Conservation (phyloP, 2,797 vertebrate genomes). For the Takifugu ocellatus region DNA sequence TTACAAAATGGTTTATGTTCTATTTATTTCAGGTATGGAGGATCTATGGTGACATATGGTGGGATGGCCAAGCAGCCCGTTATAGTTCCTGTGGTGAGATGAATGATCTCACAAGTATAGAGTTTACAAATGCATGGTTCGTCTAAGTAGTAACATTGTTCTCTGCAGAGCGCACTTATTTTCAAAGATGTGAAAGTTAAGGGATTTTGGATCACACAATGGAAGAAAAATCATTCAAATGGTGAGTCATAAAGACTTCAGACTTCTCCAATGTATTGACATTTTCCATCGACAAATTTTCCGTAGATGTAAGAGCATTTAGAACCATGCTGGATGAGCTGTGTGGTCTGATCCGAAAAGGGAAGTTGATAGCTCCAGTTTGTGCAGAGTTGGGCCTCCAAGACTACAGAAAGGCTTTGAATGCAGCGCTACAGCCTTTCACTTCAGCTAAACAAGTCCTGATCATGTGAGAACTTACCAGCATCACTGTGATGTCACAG, state of each 20-base stretch:
- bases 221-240: slow-evolving; percentile 81
- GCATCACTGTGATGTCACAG: not conserved
- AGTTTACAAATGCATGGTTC: not conserved
- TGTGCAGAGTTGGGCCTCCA: slow-evolving; percentile 78
- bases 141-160: not conserved
- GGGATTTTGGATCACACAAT: slow-evolving; percentile 94
- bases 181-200: slow-evolving; percentile 88
- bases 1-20: not conserved
- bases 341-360: slow-evolving; percentile 78
- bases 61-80: slow-evolving; percentile 95
- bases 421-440: slow-evolving; percentile 82
- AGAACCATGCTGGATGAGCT: slow-evolving; percentile 81
- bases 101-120: not conserved
- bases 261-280: no score
- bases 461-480: slow-evolving; percentile 76
- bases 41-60: slow-evolving; percentile 94
- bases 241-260: slow-evolving; percentile 68
- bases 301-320: slow-evolving; percentile 58
- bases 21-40: slow-evolving; percentile 75
- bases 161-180: slow-evolving; percentile 86
- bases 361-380: slow-evolving; percentile 78
- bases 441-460: slow-evolving; percentile 87
- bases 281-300: not conserved
- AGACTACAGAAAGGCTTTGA: slow-evolving; percentile 80
- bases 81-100: slow-evolving; percentile 87